These are phyloP conservation scores for Fragum whitleyi DNA, from an alignment of 2,888 invertebrate genomes.

Conservation along the genomic window DNA sequence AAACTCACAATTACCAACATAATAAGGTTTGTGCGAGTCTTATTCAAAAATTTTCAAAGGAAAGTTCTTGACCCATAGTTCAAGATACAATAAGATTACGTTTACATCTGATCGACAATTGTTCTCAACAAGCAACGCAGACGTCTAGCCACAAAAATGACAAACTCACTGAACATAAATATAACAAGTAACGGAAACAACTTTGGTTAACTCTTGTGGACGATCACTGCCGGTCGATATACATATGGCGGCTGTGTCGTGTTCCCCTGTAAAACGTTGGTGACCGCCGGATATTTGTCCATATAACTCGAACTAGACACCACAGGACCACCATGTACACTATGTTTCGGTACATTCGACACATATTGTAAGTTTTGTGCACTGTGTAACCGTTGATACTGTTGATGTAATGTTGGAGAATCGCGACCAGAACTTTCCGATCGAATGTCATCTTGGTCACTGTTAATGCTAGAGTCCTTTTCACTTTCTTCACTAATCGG, in stretches of 20 bases:
- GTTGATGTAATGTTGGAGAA: constrained; percentile 64
- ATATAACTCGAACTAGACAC: constrained; percentile 57
- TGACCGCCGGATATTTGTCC: constrained; percentile 78
- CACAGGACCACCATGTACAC: constrained; percentile 23
- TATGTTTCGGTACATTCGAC: constrained; percentile 27
- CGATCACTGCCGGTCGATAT: constrained; percentile 81
- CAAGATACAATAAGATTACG: no score
- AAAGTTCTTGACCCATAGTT: no score
- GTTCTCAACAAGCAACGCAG: neutral
- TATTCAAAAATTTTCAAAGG: no score
- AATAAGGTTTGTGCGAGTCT: no score
- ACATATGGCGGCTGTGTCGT: constrained; percentile 69
- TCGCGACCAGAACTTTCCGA: constrained; percentile 75
- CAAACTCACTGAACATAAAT: neutral
- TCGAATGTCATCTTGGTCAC: constrained; percentile 75
- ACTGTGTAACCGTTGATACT: constrained; percentile 56
- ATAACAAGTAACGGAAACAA: neutral
- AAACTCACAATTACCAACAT: no score
- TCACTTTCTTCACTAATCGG: constrained; percentile 75
- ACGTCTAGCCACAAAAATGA: neutral
- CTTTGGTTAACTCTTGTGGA: constrained; percentile 76
- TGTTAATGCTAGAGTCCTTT: constrained; percentile 69
- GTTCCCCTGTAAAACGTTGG: constrained; percentile 77
- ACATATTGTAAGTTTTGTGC: constrained; percentile 44
- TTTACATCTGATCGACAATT: no score